Percentiles rank a stretch among this genome's conserved stretches.
These are phyloP conservation scores for Phaedon cochleariae DNA, from an alignment of 2,888 invertebrate species.

Conservation along the genomic window DNA sequence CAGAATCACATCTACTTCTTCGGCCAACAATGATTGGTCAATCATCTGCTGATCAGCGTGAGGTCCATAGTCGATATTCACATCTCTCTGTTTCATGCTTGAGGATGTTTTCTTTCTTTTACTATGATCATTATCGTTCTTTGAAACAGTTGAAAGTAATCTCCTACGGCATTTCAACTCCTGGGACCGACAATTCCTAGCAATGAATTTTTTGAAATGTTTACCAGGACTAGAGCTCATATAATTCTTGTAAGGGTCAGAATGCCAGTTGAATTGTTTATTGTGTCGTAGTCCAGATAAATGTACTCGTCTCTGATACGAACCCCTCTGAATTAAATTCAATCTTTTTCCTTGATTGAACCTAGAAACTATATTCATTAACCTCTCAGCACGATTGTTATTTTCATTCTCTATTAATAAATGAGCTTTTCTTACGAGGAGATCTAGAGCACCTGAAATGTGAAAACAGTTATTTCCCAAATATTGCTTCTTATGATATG, in stretches of 20 bases:
- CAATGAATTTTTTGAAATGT: not conserved
- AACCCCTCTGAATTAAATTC: no score
- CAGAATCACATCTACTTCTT: not conserved
- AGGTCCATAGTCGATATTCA: not conserved
- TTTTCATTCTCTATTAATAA: constrained; percentile 28
- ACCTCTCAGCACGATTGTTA: constrained; percentile 27
- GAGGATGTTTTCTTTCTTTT: not conserved
- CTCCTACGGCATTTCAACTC: not conserved
- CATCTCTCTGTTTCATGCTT: no score
- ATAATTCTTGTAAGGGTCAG: not conserved
- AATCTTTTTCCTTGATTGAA: constrained; percentile 31
- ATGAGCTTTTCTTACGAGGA: constrained; percentile 20
- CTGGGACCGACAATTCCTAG: not conserved
- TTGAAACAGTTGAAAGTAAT: not conserved
- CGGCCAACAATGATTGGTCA: not conserved
- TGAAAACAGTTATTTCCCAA: not conserved
- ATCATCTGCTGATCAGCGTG: not conserved
- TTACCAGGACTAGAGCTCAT: not conserved
- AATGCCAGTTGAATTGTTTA: not conserved
- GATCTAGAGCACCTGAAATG: not conserved
- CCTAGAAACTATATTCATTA: constrained; percentile 29
- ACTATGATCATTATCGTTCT: not conserved
- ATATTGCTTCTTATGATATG: no score
- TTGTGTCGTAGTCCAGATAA: not conserved
- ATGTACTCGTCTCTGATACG: not conserved